Percentiles rank a stretch among this genome's conserved stretches.
phyloP scores from a whole-genome alignment of 35 echinoderm and acorn worm genomes.

The Anneissia japonica region DNA sequence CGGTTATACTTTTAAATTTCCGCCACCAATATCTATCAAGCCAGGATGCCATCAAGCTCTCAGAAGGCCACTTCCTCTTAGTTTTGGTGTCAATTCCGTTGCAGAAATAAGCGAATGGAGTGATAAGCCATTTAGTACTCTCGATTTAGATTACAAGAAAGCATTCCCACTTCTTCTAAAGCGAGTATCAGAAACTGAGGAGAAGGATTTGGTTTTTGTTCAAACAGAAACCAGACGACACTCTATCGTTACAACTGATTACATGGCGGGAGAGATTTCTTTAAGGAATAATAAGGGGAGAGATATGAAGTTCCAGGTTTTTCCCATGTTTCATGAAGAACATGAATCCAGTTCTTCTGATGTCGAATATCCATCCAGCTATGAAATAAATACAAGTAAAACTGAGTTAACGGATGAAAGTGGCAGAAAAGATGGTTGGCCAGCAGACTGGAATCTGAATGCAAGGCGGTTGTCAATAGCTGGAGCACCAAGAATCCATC shows the following conservation, averaged over 20 bases:
- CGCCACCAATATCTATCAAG: neutral
- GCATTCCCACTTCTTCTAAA: neutral
- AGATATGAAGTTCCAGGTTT: neutral
- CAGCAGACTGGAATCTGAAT: neutral
- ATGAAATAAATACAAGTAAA: neutral
- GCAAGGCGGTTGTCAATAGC: neutral
- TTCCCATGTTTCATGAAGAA: neutral
- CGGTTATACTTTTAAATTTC: neutral
- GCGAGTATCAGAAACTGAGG: neutral
- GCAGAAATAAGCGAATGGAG: conserved; percentile 3
- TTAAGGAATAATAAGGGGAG: neutral
- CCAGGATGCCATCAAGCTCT: neutral
- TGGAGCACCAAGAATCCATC: neutral
- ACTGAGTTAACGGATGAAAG: neutral
- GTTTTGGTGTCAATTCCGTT: neutral
- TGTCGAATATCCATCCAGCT: neutral
- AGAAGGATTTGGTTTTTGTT: neutral
- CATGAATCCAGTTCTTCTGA: neutral
- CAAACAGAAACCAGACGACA: conserved; percentile 7
- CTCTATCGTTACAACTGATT: neutral
- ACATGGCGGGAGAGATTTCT: neutral
- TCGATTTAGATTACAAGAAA: neutral
- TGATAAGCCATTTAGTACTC: conserved; percentile 15
- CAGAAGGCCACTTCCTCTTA: neutral
- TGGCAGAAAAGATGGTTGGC: neutral